These are phyloP conservation scores for Phenganax marumi DNA, from an alignment of 92 coral and sea anemone species.

Conservation along the genomic window DNA sequence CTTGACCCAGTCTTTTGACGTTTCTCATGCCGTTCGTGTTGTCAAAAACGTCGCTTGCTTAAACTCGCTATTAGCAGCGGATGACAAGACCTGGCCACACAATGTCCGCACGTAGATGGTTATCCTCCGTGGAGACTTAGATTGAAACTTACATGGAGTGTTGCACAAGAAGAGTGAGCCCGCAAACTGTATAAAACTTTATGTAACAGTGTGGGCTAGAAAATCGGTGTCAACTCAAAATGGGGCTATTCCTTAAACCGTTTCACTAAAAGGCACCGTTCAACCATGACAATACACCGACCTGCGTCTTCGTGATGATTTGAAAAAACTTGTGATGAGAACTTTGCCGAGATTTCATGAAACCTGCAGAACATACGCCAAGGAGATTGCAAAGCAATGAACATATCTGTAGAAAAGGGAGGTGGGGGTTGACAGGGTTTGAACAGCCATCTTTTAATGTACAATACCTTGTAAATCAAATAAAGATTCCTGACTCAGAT, in stretches of 20 bases:
- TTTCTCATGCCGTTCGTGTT: too few relatives aligned
- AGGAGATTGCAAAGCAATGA: neutral
- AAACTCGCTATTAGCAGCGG: too few relatives aligned
- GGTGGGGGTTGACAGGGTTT: neutral
- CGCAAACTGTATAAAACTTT: neutral
- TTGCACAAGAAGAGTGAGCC: too few relatives aligned
- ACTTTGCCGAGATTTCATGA: constrained; percentile 86
- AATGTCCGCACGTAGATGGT: too few relatives aligned
- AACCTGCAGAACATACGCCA: constrained; percentile 52
- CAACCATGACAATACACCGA: constrained; percentile 10
- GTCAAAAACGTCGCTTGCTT: too few relatives aligned
- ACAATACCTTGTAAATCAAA: constrained; percentile 82
- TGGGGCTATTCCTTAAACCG: too few relatives aligned
- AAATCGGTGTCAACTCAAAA: too few relatives aligned
- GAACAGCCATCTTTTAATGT: neutral
- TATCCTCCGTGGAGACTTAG: too few relatives aligned
- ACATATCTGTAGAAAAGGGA: neutral
- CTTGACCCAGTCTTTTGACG: too few relatives aligned
- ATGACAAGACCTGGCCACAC: too few relatives aligned
- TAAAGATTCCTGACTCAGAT: constrained; percentile 77
- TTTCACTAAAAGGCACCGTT: too few relatives aligned
- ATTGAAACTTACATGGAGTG: too few relatives aligned
- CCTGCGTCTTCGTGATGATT: constrained; percentile 75
- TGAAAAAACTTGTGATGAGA: constrained; percentile 85
- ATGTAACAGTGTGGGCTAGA: neutral